Conservation (phyloP, 1,140 invertebrate genomes). For the Druon quercuslanigerum region DNA sequence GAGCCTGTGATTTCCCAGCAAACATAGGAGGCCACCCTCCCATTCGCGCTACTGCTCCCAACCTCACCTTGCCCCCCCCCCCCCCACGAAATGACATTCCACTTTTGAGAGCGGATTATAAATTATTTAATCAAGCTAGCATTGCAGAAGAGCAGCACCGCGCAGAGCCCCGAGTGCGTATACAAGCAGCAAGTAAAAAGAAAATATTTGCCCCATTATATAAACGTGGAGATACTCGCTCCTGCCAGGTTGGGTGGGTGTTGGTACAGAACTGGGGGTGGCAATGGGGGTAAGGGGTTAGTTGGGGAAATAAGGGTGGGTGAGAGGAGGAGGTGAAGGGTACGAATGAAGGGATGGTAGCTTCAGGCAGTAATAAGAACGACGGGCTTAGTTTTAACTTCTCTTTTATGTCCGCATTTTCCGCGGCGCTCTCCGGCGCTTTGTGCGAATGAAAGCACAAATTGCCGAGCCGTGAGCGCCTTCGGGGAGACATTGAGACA, state of each 20-base stretch:
- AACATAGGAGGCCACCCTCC: slow-evolving; percentile 35
- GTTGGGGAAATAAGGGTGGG: slow-evolving; percentile 33
- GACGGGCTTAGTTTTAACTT: slow-evolving; percentile 76
- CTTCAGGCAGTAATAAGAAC: slow-evolving; percentile 75
- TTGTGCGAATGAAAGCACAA: slow-evolving; percentile 76
- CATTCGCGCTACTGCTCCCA: not conserved
- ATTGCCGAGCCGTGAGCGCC: slow-evolving; percentile 68
- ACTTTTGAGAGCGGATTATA: slow-evolving; percentile 64
- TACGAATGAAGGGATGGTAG: slow-evolving; percentile 57
- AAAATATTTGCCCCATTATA: slow-evolving; percentile 71
- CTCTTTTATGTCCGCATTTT: slow-evolving; percentile 75
- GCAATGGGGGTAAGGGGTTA: slow-evolving; percentile 29
- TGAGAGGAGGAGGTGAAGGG: slow-evolving; percentile 41
- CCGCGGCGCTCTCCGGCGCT: slow-evolving; percentile 62
- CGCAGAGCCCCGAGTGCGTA: slow-evolving; percentile 28
- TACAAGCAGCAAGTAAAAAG: slow-evolving; percentile 62
- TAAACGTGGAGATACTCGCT: slow-evolving; percentile 45
- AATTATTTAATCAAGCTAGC: slow-evolving; percentile 72
- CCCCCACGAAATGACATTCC: slow-evolving; percentile 64
- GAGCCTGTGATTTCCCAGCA: slow-evolving; percentile 53
- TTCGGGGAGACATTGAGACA: slow-evolving; percentile 76
- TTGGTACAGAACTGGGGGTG: slow-evolving; percentile 9
- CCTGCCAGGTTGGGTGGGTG: not conserved
- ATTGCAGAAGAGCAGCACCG: slow-evolving; percentile 27
- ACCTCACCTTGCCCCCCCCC: slow-evolving; percentile 26